Conservation (phyloP, 2,888 invertebrate genomes). For the Aproaerema taeniolella region DNA sequence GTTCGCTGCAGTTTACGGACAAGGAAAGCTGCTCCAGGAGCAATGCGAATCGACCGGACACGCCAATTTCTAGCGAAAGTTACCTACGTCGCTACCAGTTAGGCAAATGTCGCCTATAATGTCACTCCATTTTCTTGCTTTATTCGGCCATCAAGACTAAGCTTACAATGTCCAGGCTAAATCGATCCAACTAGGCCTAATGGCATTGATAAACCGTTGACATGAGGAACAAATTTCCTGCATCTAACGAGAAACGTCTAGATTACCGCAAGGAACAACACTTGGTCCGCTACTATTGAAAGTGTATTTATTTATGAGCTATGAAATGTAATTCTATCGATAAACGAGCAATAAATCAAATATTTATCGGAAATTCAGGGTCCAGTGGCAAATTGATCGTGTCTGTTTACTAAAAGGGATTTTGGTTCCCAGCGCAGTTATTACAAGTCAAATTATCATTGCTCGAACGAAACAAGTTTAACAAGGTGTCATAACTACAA, state of each 20-base stretch:
- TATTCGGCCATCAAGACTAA: conserved; percentile 13
- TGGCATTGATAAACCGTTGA: conserved; percentile 7
- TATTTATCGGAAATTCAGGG: background rate
- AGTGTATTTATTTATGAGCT: background rate
- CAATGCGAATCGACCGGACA: conserved; percentile 38
- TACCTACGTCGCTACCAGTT: conserved; percentile 19
- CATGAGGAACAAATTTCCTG: conserved; percentile 3
- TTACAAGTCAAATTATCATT: conserved; percentile 9
- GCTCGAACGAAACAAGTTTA: conserved; percentile 7
- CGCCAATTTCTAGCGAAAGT: conserved; percentile 41
- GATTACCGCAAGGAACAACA: conserved; percentile 2
- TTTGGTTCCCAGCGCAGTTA: conserved; percentile 10
- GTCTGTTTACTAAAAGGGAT: conserved; percentile 4
- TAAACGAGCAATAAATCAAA: background rate
- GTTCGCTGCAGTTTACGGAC: conserved; percentile 18
- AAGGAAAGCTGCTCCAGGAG: conserved; percentile 37
- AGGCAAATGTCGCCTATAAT: conserved; percentile 16
- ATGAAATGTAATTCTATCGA: no score
- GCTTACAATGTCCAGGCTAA: conserved; percentile 10
- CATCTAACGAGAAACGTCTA: background rate
- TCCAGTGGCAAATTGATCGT: background rate
- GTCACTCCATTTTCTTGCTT: conserved; percentile 16
- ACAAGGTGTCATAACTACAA: conserved; percentile 12
- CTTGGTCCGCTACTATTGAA: background rate
- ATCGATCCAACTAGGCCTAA: conserved; percentile 2